Evolutionary conservation across 2,888 invertebrate species (phyloP).

Genomic region (Halocaridina rubra): DNA sequence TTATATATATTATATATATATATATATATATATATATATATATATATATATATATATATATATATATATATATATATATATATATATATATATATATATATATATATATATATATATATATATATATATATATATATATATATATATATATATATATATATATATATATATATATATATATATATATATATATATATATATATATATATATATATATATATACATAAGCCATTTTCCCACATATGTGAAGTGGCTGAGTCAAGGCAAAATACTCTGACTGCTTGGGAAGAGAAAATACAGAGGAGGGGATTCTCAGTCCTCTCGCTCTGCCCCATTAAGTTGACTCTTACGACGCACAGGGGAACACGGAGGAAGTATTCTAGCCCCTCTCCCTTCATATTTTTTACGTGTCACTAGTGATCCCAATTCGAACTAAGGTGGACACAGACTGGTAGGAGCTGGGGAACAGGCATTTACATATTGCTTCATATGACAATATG

Average conservation of each 20-base stretch:
- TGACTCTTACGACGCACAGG: too few species aligned
- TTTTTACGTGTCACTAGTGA: too few species aligned
- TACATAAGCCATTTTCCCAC: too few species aligned
- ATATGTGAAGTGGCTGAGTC: too few species aligned
- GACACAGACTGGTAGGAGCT: too few species aligned
- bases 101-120: constrained; percentile 15
- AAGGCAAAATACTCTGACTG: too few species aligned
- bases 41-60: constrained; percentile 3
- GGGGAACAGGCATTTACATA: neutral
- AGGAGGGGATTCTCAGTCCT: too few species aligned
- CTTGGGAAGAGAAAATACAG: too few species aligned
- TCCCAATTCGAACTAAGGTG: too few species aligned
- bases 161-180: neutral
- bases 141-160: constrained; percentile 1
- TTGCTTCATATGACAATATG: neutral
- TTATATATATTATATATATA: constrained; percentile 11
- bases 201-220: neutral
- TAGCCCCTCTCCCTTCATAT: too few species aligned
- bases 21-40: constrained; percentile 22
- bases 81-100: neutral
- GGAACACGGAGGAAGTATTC: too few species aligned
- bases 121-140: neutral
- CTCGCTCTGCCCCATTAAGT: too few species aligned
- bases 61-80: neutral
- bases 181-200: neutral